These are phyloP conservation scores for Drosophila dives DNA, from an alignment of 2,888 invertebrate genomes.

Conservation along the genomic window DNA sequence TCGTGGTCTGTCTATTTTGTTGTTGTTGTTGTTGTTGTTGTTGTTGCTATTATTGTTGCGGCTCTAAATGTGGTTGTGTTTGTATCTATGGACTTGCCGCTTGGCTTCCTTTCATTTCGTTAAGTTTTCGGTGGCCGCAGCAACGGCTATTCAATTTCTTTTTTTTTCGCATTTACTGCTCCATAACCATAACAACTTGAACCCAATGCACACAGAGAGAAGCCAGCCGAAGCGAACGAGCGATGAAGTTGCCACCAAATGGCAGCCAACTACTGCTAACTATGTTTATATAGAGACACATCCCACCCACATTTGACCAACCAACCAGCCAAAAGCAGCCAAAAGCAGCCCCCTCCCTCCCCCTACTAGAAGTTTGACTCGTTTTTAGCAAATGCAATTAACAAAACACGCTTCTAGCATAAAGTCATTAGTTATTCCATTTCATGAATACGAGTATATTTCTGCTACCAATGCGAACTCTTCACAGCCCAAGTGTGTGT, in stretches of 20 bases:
- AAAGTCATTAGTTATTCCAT: slow-evolving; percentile 79
- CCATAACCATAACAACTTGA: slow-evolving; percentile 61
- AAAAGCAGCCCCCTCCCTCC: slow-evolving; percentile 7
- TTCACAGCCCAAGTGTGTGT: slow-evolving; percentile 54
- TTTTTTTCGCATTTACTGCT: slow-evolving; percentile 55
- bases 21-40: slow-evolving; percentile 15
- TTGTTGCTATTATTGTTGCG: slow-evolving; percentile 20
- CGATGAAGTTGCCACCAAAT: slow-evolving; percentile 31
- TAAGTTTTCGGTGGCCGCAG: slow-evolving; percentile 77
- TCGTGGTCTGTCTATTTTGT: slow-evolving; percentile 61
- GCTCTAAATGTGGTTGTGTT: slow-evolving; percentile 54
- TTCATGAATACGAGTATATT: slow-evolving; percentile 71
- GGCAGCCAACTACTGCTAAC: slow-evolving; percentile 4
- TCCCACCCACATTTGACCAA: slow-evolving; percentile 2
- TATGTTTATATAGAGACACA: slow-evolving; percentile 10
- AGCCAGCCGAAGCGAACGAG: slow-evolving; percentile 3
- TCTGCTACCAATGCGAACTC: slow-evolving; percentile 68
- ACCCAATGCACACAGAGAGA: slow-evolving; percentile 15
- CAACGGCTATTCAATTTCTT: slow-evolving; percentile 72
- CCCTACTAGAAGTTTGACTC: slow-evolving; percentile 57
- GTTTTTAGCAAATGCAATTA: slow-evolving; percentile 79
- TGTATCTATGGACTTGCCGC: slow-evolving; percentile 45
- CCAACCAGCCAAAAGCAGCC: neutral
- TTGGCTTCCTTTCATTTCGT: slow-evolving; percentile 73
- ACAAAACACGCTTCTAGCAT: slow-evolving; percentile 80